A percentile compares a stretch with the other conserved stretches of the same genome.
Evolutionary conservation across 2,797 vertebrate species (phyloP).

Genomic region (Clarias platycephalus): DNA sequence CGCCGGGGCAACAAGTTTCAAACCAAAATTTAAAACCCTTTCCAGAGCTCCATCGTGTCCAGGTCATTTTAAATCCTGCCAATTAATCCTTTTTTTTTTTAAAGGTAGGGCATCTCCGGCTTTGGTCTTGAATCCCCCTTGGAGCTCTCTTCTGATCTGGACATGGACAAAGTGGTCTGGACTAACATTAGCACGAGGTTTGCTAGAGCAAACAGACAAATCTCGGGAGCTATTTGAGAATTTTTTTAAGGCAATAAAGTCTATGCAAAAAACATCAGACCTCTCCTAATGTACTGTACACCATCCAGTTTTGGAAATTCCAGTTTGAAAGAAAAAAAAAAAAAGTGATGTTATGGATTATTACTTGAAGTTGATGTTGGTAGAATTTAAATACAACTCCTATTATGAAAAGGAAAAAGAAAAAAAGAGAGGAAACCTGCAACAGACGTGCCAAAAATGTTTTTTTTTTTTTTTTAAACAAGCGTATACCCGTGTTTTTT

Average conservation of each 20-base stretch:
- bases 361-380: not conserved
- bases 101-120: not conserved
- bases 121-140: slow-evolving; percentile 10
- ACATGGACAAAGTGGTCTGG: not conserved
- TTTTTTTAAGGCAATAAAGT: slow-evolving; percentile 29
- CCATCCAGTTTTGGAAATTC: not conserved
- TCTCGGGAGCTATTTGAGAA: slow-evolving; percentile 8
- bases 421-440: not conserved
- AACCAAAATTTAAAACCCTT: slow-evolving; percentile 5
- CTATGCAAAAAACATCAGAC: not conserved
- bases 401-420: not conserved
- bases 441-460: not conserved
- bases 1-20: not conserved
- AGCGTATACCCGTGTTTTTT: slow-evolving; percentile 1
- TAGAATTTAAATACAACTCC: not conserved
- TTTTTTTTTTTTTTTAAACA: not conserved
- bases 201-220: slow-evolving; percentile 30
- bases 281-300: slow-evolving; percentile 1
- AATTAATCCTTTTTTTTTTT: not conserved
- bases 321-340: not conserved
- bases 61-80: not conserved
- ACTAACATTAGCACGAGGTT: slow-evolving; percentile 14
- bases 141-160: not conserved
- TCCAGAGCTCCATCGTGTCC: not conserved
- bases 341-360: slow-evolving; percentile 2